A percentile compares a stretch with the other conserved stretches of the same genome.
These are phyloP conservation scores for Drosophila paranaensis DNA, from an alignment of 2,888 invertebrate species.

Conservation along the genomic window DNA sequence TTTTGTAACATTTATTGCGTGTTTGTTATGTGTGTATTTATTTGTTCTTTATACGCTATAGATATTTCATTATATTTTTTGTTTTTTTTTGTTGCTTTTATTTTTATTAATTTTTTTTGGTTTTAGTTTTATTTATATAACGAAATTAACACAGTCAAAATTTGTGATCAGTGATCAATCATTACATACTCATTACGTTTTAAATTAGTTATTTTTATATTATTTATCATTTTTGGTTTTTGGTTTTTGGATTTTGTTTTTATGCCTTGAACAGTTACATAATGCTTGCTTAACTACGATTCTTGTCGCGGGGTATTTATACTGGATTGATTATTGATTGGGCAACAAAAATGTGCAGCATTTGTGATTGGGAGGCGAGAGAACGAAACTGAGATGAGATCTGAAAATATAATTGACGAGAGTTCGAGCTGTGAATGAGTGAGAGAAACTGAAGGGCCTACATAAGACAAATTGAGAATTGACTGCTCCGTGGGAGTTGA, in stretches of 20 bases:
- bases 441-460: neutral
- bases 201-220: conserved; percentile 54
- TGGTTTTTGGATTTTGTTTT: conserved; percentile 23
- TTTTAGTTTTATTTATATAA: conserved; percentile 77
- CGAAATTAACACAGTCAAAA: conserved; percentile 85
- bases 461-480: conserved; percentile 35
- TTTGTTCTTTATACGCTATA: conserved; percentile 65
- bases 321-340: conserved; percentile 52
- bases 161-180: conserved; percentile 85
- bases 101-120: conserved; percentile 25
- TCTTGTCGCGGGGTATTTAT: conserved; percentile 40
- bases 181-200: conserved; percentile 80
- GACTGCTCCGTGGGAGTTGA: conserved; percentile 61
- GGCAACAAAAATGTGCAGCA: conserved; percentile 62
- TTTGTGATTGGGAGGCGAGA: conserved; percentile 7
- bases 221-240: conserved; percentile 13
- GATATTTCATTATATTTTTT: conserved; percentile 71
- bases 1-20: conserved; percentile 74
- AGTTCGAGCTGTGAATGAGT: conserved; percentile 33
- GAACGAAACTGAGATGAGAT: conserved; percentile 1
- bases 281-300: conserved; percentile 62
- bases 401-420: conserved; percentile 50
- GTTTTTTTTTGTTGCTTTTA: conserved; percentile 13
- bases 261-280: conserved; percentile 55
- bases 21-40: conserved; percentile 64